These are phyloP conservation scores for Psammodynastes pulverulentus DNA, from an alignment of 2,113 vertebrate species.

Conservation along the genomic window DNA sequence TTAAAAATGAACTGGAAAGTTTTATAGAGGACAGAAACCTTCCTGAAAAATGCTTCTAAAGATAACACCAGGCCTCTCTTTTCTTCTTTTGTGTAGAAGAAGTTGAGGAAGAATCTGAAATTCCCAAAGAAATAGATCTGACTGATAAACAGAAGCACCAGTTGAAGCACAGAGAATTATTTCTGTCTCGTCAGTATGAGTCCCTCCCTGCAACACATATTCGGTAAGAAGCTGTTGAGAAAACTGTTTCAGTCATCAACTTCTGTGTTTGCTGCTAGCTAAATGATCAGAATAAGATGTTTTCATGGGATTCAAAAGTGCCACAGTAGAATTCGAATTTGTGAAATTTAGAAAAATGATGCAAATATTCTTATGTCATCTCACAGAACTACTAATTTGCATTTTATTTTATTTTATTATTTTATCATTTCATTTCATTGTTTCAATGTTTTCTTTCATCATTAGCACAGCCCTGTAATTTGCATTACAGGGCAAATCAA, in stretches of 20 bases:
- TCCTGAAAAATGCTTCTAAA: not conserved
- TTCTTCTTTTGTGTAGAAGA: constrained; percentile 82
- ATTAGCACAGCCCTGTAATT: not conserved
- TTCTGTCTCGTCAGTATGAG: constrained; percentile 94
- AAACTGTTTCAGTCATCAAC: not conserved
- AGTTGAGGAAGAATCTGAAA: constrained; percentile 95
- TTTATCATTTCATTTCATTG: not conserved
- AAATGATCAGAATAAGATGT: not conserved
- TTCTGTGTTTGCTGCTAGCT: not conserved
- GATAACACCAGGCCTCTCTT: constrained; percentile 19
- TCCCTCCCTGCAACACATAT: constrained; percentile 94
- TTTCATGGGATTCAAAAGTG: not conserved
- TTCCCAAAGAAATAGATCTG: constrained; percentile 83
- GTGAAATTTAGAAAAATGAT: not conserved
- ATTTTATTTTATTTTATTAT: not conserved
- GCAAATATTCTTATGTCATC: not conserved
- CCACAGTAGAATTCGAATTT: not conserved
- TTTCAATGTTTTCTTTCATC: not conserved
- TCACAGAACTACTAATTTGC: not conserved
- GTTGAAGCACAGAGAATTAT: constrained; percentile 93
- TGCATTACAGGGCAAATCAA: not conserved
- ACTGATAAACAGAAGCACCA: constrained; percentile 98
- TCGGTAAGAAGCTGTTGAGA: constrained; percentile 72
- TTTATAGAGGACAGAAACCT: not conserved
- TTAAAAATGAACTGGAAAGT: not conserved